Evolutionary conservation across 2,113 vertebrate genomes (phyloP).

Genomic region (Marmota flaviventris): DNA sequence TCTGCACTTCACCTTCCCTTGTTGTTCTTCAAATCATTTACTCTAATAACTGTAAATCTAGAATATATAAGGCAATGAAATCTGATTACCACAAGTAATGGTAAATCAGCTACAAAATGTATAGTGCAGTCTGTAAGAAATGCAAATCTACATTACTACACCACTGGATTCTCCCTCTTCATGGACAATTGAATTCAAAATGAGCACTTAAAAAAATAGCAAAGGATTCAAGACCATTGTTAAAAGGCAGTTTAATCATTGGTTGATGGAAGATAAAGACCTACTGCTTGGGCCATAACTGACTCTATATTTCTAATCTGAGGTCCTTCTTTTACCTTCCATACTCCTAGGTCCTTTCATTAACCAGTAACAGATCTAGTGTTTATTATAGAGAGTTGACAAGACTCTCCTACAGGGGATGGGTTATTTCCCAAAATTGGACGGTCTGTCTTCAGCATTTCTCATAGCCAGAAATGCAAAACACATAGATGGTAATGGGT

Average conservation of each 20-base stretch:
- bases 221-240: neutral
- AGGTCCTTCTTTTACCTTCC: neutral
- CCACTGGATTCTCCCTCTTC: neutral
- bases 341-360: neutral
- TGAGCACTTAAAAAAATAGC: neutral
- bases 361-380: neutral
- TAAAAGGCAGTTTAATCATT: neutral
- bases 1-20: no score
- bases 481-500: neutral
- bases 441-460: neutral
- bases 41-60: neutral
- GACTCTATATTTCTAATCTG: neutral
- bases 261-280: fast-evolving
- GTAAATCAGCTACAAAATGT: neutral
- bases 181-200: neutral
- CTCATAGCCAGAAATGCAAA: neutral
- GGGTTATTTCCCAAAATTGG: neutral
- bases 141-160: neutral
- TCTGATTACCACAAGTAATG: neutral
- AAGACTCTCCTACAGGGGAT: neutral
- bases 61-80: fast-evolving
- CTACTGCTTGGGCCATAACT: neutral
- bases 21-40: neutral
- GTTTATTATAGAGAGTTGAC: no score
- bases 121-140: neutral